Evolutionary conservation across 2,113 vertebrate species (phyloP).

Genomic region (Triplophysa tibetana): DNA sequence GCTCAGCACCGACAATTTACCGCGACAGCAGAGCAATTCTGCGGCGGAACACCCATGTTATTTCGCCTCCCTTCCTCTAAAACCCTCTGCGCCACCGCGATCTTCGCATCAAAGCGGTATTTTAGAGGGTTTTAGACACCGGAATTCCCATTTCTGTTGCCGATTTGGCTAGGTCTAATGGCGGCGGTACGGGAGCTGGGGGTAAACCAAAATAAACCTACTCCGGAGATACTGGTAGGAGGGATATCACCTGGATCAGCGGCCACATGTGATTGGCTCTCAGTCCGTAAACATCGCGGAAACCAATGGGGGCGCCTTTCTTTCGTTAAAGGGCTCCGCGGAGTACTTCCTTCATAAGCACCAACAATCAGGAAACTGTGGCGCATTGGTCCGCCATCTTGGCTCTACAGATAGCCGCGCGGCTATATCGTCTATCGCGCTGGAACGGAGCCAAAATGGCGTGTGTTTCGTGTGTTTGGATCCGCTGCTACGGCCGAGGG

Average conservation of each 20-base stretch:
- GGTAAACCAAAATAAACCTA: slow-evolving; percentile 64
- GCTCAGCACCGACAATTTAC: slow-evolving; percentile 55
- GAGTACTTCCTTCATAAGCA: slow-evolving; percentile 50
- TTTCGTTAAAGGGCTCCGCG: slow-evolving; percentile 68
- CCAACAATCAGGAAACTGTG: slow-evolving; percentile 37
- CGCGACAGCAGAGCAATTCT: slow-evolving; percentile 2
- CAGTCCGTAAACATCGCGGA: slow-evolving; percentile 51
- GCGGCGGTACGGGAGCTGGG: slow-evolving; percentile 66
- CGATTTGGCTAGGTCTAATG: slow-evolving; percentile 68
- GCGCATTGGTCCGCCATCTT: not conserved
- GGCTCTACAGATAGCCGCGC: slow-evolving; percentile 23
- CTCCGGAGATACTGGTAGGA: slow-evolving; percentile 61
- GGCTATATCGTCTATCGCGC: not conserved
- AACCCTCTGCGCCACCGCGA: slow-evolving; percentile 46
- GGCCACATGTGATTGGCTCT: slow-evolving; percentile 66
- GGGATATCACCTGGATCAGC: slow-evolving; percentile 75
- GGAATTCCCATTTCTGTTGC: slow-evolving; percentile 59
- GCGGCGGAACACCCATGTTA: slow-evolving; percentile 46
- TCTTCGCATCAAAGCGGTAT: slow-evolving; percentile 47
- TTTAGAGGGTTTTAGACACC: slow-evolving; percentile 64
- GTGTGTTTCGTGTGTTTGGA: not conserved
- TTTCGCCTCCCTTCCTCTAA: slow-evolving; percentile 63
- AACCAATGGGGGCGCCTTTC: slow-evolving; percentile 68
- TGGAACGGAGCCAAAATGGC: not conserved
- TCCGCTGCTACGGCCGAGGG: slow-evolving; percentile 51